Percentiles rank a stretch among this genome's conserved stretches.
Conservation (phyloP, 1,140 invertebrate species). For the Dendroctonus valens region DNA sequence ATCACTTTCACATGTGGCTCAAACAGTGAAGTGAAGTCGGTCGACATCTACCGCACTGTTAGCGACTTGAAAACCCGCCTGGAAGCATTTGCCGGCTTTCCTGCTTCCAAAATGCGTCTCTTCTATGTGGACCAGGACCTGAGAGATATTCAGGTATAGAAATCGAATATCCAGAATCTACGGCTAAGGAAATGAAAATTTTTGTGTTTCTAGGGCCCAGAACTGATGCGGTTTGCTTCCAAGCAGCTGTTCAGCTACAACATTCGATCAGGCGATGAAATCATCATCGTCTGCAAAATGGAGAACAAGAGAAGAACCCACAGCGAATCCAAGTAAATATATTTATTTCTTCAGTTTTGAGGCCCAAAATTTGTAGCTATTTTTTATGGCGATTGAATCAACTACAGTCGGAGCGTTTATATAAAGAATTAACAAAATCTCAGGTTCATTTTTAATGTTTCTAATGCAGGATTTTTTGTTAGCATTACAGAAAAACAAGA, state of each 20-base stretch:
- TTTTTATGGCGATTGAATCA: neutral
- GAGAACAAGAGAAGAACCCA: slow-evolving; percentile 35
- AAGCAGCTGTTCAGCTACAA: slow-evolving; percentile 90
- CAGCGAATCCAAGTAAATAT: slow-evolving; percentile 36
- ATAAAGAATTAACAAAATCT: no score
- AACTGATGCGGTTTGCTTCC: slow-evolving; percentile 84
- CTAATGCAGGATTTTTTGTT: slow-evolving; percentile 4
- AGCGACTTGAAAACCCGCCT: slow-evolving; percentile 77
- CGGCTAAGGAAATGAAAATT: neutral
- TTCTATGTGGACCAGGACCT: slow-evolving; percentile 81
- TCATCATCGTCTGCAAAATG: slow-evolving; percentile 78
- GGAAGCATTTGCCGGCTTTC: slow-evolving; percentile 75
- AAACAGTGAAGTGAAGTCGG: slow-evolving; percentile 68
- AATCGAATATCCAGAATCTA: slow-evolving; percentile 2
- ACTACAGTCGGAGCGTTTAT: no score
- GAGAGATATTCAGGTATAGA: slow-evolving; percentile 55
- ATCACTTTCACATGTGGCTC: slow-evolving; percentile 78
- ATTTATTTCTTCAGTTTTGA: neutral
- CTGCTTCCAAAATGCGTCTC: slow-evolving; percentile 78
- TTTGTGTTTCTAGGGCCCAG: slow-evolving; percentile 63
- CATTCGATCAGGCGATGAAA: slow-evolving; percentile 85
- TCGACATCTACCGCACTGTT: slow-evolving; percentile 75
- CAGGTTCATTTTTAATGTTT: no score
- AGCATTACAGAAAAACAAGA: slow-evolving; percentile 29
- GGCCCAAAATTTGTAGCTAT: neutral